Evolutionary conservation across 2,888 invertebrate genomes (phyloP).

Genomic region (Epirrhoe alternata): DNA sequence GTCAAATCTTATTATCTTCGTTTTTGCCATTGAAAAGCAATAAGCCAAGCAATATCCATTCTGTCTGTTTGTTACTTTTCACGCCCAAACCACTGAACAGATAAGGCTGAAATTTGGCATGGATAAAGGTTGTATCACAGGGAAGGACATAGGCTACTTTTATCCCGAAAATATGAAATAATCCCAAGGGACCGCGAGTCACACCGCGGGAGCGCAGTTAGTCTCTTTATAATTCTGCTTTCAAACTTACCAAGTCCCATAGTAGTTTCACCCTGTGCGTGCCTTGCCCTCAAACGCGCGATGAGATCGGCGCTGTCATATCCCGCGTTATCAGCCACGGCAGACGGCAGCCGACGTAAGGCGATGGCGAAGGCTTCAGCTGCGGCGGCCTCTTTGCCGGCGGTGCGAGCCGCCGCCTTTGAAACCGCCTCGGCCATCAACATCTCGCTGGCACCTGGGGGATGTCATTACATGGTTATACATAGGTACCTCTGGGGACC

Average conservation of each 20-base stretch:
- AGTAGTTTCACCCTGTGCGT: constrained; percentile 91
- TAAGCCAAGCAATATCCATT: too few relatives aligned
- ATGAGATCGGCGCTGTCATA: constrained; percentile 98
- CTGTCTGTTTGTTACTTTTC: too few relatives aligned
- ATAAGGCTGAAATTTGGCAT: too few relatives aligned
- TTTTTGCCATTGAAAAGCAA: too few relatives aligned
- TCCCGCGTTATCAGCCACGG: constrained; percentile 99
- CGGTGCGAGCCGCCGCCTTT: constrained; percentile 92
- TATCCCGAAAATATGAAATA: too few relatives aligned
- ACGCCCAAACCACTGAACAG: too few relatives aligned
- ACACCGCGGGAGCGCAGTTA: too few relatives aligned
- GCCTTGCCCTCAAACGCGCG: constrained; percentile 95
- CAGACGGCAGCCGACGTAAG: constrained; percentile 95
- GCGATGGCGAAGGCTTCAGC: constrained; percentile 97
- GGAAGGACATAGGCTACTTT: too few relatives aligned
- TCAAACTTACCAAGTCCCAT: constrained; percentile 89
- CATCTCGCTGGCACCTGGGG: constrained; percentile 94
- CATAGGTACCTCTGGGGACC: neutral
- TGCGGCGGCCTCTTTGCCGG: constrained; percentile 98
- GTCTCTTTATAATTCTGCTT: too few relatives aligned
- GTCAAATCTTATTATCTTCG: too few relatives aligned
- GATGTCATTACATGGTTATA: neutral
- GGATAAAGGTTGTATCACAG: too few relatives aligned
- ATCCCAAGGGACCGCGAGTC: too few relatives aligned
- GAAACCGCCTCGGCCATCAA: constrained; percentile 98